Conservation (phyloP, 2,888 invertebrate species). For the Leucoptera coffeella region DNA sequence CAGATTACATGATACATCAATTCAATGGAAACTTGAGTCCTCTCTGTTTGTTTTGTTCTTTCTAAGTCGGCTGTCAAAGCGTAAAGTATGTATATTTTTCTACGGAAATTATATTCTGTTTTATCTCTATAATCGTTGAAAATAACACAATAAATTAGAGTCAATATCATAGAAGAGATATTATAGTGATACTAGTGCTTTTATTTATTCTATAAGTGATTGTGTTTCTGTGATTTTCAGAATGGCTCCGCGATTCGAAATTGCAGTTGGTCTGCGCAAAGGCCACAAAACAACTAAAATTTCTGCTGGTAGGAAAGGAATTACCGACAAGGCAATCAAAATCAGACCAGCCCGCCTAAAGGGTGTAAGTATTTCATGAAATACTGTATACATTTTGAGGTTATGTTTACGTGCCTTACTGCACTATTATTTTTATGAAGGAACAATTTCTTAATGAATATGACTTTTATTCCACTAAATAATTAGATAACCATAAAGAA, state of each 20-base stretch:
- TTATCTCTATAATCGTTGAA: conserved; percentile 21
- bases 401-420: conserved; percentile 19
- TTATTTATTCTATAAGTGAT: conserved; percentile 8
- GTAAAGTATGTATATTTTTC: conserved; percentile 30
- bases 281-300: conserved; percentile 94
- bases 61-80: conserved; percentile 37
- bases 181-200: neutral
- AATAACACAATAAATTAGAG: no score
- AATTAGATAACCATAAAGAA: no score
- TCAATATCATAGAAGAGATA: no score
- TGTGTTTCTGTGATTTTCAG: conserved; percentile 25
- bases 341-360: conserved; percentile 83
- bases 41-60: conserved; percentile 7
- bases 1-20: no score
- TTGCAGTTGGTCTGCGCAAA: conserved; percentile 89
- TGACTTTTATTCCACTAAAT: no score
- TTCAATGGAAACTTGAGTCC: no score
- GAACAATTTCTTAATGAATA: no score
- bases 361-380: conserved; percentile 64
- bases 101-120: conserved; percentile 13
- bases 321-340: conserved; percentile 67
- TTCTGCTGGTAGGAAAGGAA: conserved; percentile 67
- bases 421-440: no score
- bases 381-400: conserved; percentile 8
- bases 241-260: conserved; percentile 59